Conservation (phyloP, 2,888 invertebrate genomes). For the Caenorhabditis wallacei region DNA sequence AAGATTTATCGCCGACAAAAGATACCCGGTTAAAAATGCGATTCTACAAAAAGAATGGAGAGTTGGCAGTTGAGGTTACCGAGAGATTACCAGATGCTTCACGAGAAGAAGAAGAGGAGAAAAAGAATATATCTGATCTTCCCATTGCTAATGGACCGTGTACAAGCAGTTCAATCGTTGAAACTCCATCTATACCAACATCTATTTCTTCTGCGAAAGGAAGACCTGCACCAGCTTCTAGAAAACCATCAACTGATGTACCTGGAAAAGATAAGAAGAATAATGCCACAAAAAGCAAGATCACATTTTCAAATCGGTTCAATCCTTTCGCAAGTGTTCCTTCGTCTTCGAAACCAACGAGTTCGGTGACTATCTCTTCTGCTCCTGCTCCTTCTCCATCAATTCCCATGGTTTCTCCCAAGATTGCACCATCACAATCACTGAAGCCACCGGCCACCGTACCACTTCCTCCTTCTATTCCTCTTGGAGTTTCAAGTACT, state of each 20-base stretch:
- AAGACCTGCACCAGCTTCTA: constrained; percentile 27
- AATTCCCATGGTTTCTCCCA: neutral
- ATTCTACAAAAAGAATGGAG: constrained; percentile 17
- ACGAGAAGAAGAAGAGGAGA: neutral
- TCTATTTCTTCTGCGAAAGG: neutral
- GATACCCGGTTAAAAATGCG: constrained; percentile 54
- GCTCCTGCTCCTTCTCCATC: neutral
- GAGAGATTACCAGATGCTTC: neutral
- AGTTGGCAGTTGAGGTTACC: constrained; percentile 23
- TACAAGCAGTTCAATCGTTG: constrained; percentile 3
- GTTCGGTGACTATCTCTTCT: neutral
- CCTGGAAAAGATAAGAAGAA: constrained; percentile 45
- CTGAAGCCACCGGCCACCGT: neutral
- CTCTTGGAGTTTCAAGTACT: neutral
- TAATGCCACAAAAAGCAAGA: constrained; percentile 19
- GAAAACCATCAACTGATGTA: constrained; percentile 29
- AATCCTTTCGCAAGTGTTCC: constrained; percentile 50
- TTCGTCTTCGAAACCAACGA: constrained; percentile 4
- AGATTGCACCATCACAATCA: neutral
- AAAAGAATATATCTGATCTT: neutral
- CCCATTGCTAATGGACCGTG: neutral
- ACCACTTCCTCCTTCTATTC: neutral
- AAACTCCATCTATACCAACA: neutral
- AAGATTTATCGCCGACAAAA: constrained; percentile 24
- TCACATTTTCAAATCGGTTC: constrained; percentile 38